Evolutionary conservation across 2,888 invertebrate species (phyloP).

Genomic region (Abrostola tripartita): DNA sequence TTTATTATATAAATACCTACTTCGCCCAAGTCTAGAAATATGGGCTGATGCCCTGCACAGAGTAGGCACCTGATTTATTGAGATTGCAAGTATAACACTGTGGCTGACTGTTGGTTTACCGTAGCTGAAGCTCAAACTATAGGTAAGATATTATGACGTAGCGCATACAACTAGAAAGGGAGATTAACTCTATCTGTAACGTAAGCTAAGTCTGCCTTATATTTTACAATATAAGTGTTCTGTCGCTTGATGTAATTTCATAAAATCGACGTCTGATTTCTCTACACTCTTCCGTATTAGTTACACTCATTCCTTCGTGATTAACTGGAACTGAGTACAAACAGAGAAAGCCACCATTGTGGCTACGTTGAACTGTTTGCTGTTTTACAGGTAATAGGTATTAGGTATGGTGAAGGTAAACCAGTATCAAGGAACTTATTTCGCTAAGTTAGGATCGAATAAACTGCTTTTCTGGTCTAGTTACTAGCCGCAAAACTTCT

Average conservation of each 20-base stretch:
- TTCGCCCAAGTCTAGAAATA: too few species aligned
- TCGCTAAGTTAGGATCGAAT: background rate
- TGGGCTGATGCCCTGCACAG: too few species aligned
- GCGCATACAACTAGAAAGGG: background rate
- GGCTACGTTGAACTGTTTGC: conserved; percentile 38
- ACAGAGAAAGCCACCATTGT: conserved; percentile 47
- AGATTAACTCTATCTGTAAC: conserved; percentile 9
- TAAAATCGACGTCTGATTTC: conserved; percentile 54
- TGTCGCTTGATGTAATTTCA: conserved; percentile 54
- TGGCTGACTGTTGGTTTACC: too few species aligned
- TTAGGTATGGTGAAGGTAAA: conserved; percentile 13
- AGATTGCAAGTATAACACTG: too few species aligned
- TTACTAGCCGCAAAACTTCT: too few species aligned
- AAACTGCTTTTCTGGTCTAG: too few species aligned
- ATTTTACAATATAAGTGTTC: conserved; percentile 48
- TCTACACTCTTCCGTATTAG: conserved; percentile 55
- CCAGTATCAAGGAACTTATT: conserved; percentile 19
- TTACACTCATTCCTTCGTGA: conserved; percentile 45
- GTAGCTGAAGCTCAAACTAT: too few species aligned
- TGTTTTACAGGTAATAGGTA: conserved; percentile 25
- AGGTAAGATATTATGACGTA: too few species aligned
- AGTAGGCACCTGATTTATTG: too few species aligned
- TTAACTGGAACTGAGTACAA: conserved; percentile 40
- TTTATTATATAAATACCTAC: too few species aligned
- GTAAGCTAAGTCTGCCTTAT: conserved; percentile 33